Conservation (phyloP, 2,797 vertebrate species). For the Clarias fuscus region DNA sequence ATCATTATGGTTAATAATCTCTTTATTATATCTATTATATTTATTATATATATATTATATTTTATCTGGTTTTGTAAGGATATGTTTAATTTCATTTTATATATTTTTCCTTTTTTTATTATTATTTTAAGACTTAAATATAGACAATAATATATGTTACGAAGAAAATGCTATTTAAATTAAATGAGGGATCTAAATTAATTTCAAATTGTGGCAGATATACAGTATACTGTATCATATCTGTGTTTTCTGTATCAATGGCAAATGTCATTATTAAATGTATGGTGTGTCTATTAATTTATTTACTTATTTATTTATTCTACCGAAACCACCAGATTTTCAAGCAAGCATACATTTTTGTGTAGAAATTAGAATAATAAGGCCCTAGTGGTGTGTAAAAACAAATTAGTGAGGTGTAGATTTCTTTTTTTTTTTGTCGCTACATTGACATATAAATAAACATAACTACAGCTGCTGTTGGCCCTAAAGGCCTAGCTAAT, state of each 20-base stretch:
- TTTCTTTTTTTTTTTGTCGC: background rate
- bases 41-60: too few species aligned
- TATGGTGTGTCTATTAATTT: background rate
- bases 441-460: background rate
- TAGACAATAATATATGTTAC: background rate
- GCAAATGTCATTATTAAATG: background rate
- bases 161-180: background rate
- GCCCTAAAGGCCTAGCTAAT: conserved; percentile 5
- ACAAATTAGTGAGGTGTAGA: background rate
- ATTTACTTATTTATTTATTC: too few species aligned
- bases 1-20: background rate
- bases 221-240: background rate
- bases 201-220: background rate
- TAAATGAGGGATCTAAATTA: background rate
- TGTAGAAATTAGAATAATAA: background rate
- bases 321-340: background rate
- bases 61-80: background rate
- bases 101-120: too few species aligned
- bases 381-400: background rate
- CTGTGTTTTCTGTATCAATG: background rate
- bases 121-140: too few species aligned
- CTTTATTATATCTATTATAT: background rate
- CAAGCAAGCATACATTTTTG: background rate
- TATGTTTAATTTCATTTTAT: background rate
- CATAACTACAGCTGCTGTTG: background rate